Percentiles rank a stretch among this genome's conserved stretches.
Conservation (phyloP, 2,113 vertebrate genomes). For the Pluvialis apricaria region DNA sequence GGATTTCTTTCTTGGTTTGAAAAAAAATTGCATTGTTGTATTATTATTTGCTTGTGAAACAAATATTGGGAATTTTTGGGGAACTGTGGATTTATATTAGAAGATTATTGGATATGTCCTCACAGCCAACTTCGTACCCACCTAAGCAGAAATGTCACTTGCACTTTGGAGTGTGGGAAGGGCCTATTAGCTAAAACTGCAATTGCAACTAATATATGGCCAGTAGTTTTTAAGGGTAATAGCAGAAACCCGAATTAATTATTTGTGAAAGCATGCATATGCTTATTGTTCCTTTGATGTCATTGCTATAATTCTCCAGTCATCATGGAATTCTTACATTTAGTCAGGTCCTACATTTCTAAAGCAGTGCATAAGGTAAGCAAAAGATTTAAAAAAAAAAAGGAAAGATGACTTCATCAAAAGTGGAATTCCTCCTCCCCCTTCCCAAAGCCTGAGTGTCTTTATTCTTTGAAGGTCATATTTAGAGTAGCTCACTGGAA, state of each 20-base stretch:
- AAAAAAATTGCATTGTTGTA: background rate
- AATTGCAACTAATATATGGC: background rate
- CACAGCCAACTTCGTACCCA: background rate
- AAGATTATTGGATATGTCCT: background rate
- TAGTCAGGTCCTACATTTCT: background rate
- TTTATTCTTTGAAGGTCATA: background rate
- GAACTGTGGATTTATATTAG: background rate
- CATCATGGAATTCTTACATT: background rate
- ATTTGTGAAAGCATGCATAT: background rate
- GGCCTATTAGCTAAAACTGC: background rate
- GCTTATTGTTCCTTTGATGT: background rate
- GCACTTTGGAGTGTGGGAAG: background rate
- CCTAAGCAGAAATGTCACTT: background rate
- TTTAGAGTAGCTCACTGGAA: background rate
- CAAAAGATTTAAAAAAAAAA: background rate
- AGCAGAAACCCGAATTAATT: background rate
- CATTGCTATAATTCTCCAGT: background rate
- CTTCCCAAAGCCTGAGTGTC: background rate
- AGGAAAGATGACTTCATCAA: background rate
- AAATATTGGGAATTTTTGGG: background rate
- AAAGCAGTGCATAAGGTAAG: background rate
- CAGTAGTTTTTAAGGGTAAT: background rate
- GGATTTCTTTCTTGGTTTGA: background rate
- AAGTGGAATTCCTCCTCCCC: background rate
- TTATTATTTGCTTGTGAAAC: background rate